Evolutionary conservation across 2,113 vertebrate species (phyloP).

Genomic region (Bubo blakistoni): DNA sequence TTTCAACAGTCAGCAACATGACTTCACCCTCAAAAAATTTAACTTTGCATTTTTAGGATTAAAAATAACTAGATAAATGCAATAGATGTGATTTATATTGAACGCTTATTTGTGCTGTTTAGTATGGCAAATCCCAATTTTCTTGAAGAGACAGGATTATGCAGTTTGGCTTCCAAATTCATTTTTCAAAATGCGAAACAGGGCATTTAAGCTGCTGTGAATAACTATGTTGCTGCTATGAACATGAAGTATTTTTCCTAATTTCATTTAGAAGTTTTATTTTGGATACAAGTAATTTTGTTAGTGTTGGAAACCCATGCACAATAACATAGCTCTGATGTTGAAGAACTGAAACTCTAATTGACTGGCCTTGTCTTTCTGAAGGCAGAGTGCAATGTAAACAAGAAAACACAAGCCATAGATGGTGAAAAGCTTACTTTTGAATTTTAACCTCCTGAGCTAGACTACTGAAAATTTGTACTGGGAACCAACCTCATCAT

Average conservation of each 20-base stretch:
- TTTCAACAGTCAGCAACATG: neutral
- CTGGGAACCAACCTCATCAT: neutral
- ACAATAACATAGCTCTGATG: neutral
- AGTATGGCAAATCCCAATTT: neutral
- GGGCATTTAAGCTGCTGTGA: neutral
- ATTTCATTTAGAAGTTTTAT: slow-evolving; percentile 57
- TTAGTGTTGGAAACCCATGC: slow-evolving; percentile 34
- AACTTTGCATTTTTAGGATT: neutral
- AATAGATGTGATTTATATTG: neutral
- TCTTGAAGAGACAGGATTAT: neutral
- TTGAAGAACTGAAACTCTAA: neutral
- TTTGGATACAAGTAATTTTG: slow-evolving; percentile 55
- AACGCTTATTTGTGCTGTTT: neutral
- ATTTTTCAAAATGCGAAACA: neutral
- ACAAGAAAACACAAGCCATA: slow-evolving; percentile 9
- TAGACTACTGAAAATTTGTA: neutral
- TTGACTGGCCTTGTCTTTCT: slow-evolving; percentile 3
- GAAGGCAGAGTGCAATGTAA: neutral
- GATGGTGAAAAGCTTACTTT: slow-evolving; percentile 15
- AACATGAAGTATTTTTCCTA: slow-evolving; percentile 39
- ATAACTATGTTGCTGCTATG: neutral
- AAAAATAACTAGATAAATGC: neutral
- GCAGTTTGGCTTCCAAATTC: neutral
- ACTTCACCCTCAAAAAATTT: neutral
- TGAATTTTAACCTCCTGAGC: neutral